phyloP scores from a whole-genome alignment of 2,888 invertebrate species.

The Drosophila anomelani region DNA sequence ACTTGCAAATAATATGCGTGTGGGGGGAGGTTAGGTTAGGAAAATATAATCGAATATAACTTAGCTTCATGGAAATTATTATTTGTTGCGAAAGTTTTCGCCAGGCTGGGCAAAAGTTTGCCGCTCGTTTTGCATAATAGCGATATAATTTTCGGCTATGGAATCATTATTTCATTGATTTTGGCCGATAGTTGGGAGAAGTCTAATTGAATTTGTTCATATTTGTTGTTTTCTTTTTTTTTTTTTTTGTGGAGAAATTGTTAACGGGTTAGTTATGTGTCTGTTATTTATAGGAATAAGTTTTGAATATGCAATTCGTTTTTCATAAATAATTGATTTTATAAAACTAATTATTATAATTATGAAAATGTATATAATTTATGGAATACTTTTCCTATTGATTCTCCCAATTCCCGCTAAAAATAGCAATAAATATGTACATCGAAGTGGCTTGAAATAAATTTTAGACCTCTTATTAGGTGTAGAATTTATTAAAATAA shows the following conservation, averaged over 20 bases:
- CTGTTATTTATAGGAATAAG: background rate
- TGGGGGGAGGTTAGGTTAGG: background rate
- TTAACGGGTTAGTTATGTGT: background rate
- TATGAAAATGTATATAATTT: background rate
- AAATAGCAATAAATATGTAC: no score
- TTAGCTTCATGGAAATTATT: slow-evolving; percentile 40
- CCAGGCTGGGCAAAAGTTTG: slow-evolving; percentile 17
- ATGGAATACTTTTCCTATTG: no score
- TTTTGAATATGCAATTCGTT: background rate
- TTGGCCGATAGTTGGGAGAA: slow-evolving; percentile 24
- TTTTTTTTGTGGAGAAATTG: background rate
- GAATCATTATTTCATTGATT: slow-evolving; percentile 44
- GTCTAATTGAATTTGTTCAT: slow-evolving; percentile 27
- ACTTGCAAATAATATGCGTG: slow-evolving; percentile 61
- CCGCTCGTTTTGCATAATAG: slow-evolving; percentile 41
- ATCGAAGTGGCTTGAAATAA: no score
- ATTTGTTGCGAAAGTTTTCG: slow-evolving; percentile 43
- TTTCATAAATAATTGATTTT: background rate
- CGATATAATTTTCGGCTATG: slow-evolving; percentile 32
- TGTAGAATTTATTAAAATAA: no score
- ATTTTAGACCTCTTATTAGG: no score
- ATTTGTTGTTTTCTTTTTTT: background rate
- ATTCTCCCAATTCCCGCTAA: no score
- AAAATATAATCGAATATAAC: slow-evolving; percentile 51
- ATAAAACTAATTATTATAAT: background rate